Evolutionary conservation across 2,888 invertebrate species (phyloP).

Genomic region (Drymonia ruficornis): DNA sequence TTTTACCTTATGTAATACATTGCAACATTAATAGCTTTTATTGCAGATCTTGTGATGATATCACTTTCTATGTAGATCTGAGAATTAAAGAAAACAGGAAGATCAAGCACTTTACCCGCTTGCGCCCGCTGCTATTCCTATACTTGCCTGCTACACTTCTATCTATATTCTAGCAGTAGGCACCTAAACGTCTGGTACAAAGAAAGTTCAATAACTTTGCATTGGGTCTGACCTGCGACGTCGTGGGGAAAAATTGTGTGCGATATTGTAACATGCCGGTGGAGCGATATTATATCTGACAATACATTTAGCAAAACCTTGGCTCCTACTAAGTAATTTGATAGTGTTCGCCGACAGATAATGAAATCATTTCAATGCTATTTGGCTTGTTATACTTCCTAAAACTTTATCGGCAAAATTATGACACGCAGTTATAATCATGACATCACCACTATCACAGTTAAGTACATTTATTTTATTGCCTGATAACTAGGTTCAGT

Average conservation of each 20-base stretch:
- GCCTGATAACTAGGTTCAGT: not conserved
- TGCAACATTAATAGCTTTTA: not conserved
- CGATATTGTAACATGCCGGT: too few species aligned
- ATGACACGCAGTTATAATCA: not conserved
- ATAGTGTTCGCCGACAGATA: not conserved
- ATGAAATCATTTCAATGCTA: not conserved
- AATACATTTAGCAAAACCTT: slow-evolving; percentile 1
- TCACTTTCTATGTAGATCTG: slow-evolving; percentile 1
- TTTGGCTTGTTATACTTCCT: not conserved
- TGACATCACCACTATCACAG: not conserved
- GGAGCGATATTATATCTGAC: not conserved
- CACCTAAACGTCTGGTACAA: too few species aligned
- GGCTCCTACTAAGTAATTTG: not conserved
- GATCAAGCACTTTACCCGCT: not conserved
- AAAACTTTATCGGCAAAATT: not conserved
- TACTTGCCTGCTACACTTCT: not conserved
- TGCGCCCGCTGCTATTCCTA: too few species aligned
- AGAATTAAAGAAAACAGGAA: slow-evolving; percentile 1
- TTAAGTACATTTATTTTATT: not conserved
- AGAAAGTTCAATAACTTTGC: too few species aligned
- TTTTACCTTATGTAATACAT: not conserved
- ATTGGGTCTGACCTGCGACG: too few species aligned
- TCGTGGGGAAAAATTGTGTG: not conserved
- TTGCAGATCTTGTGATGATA: not conserved
- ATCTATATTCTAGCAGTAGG: not conserved